Conservation (phyloP, 2,888 invertebrate species). For the Hedya salicella region DNA sequence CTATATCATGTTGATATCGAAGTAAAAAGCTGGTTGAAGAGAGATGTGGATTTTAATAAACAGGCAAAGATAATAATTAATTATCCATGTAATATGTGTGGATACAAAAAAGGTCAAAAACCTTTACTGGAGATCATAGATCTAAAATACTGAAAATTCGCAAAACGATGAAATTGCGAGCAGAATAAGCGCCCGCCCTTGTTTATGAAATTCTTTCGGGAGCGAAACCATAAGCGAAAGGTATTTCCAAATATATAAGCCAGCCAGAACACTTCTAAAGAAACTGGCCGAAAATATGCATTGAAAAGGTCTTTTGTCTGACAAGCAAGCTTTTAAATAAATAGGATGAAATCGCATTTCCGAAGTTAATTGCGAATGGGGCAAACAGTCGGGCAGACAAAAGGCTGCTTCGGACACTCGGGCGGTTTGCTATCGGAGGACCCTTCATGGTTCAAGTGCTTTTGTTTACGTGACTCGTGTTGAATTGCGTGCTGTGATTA, state of each 20-base stretch:
- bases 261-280: not conserved
- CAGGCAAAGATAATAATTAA: too few species aligned
- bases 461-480: slow-evolving; percentile 33
- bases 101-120: too few species aligned
- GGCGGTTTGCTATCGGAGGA: slow-evolving; percentile 36
- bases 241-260: not conserved
- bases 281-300: not conserved
- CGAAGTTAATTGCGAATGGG: slow-evolving; percentile 28
- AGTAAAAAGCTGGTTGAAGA: too few species aligned
- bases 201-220: too few species aligned
- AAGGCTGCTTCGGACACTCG: slow-evolving; percentile 39
- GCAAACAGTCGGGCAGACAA: slow-evolving; percentile 36
- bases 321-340: slow-evolving; percentile 17
- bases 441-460: slow-evolving; percentile 36
- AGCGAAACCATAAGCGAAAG: too few species aligned
- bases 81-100: too few species aligned
- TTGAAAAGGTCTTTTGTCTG: not conserved
- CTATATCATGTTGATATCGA: not conserved
- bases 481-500: slow-evolving; percentile 15
- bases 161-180: too few species aligned
- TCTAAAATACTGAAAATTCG: too few species aligned
- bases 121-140: too few species aligned
- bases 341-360: slow-evolving; percentile 27
- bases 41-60: too few species aligned
- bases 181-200: too few species aligned